These are phyloP conservation scores for Tetragonisca angustula DNA, from an alignment of 2,888 invertebrate species.

Conservation along the genomic window DNA sequence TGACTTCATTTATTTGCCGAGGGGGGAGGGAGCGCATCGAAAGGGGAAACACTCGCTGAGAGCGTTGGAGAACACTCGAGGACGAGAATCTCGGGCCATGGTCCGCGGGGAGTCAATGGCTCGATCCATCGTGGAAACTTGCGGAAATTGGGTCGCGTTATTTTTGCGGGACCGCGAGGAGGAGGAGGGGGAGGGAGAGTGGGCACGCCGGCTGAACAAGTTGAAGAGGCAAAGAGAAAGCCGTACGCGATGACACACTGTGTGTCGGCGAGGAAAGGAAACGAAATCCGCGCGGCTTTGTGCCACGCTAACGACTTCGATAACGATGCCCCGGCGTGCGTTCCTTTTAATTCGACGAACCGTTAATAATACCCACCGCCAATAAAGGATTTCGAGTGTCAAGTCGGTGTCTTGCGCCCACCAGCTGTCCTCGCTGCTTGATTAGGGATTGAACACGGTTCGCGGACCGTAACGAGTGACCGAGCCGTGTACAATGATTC, in stretches of 20 bases:
- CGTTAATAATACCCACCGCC: slow-evolving; percentile 31
- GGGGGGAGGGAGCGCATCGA: neutral
- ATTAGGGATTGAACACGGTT: no score
- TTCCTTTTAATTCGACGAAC: slow-evolving; percentile 49
- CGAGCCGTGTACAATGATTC: no score
- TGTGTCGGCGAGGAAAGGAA: slow-evolving; percentile 18
- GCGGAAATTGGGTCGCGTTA: slow-evolving; percentile 43
- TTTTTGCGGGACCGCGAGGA: neutral
- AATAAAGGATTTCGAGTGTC: slow-evolving; percentile 13
- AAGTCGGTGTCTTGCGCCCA: neutral
- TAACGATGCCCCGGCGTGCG: slow-evolving; percentile 34
- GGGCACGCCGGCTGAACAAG: slow-evolving; percentile 25
- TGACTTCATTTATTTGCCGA: slow-evolving; percentile 46
- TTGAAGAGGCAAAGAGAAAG: neutral
- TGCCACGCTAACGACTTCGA: slow-evolving; percentile 53
- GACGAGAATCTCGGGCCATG: neutral
- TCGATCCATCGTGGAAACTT: slow-evolving; percentile 13
- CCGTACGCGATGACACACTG: slow-evolving; percentile 24
- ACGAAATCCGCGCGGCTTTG: slow-evolving; percentile 38
- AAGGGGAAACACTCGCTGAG: neutral
- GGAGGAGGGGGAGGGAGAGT: neutral
- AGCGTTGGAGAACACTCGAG: slow-evolving; percentile 6
- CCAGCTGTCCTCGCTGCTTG: no score
- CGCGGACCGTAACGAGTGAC: no score
- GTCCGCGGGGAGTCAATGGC: slow-evolving; percentile 11